Percentiles rank a stretch among this genome's conserved stretches.
These are phyloP conservation scores for Schizaphis graminum DNA, from an alignment of 2,888 invertebrate species.

Conservation along the genomic window DNA sequence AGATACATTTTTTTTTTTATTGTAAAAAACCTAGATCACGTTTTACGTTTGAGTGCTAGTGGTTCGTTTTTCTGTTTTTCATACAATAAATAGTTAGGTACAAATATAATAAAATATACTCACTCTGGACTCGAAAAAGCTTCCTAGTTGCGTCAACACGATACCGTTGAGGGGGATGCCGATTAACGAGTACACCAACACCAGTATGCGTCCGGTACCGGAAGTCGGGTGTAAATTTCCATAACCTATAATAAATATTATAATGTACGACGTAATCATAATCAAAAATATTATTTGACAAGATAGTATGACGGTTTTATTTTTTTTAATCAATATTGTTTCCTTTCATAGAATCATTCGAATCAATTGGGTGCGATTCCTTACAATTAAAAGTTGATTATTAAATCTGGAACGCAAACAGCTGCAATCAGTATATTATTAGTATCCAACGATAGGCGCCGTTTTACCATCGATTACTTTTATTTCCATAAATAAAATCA, in stretches of 20 bases:
- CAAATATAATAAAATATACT: conserved; percentile 69
- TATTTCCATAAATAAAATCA: no score
- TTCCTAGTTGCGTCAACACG: conserved; percentile 77
- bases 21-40: neutral
- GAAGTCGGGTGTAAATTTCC: conserved; percentile 91
- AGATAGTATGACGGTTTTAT: neutral
- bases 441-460: neutral
- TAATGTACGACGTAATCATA: neutral
- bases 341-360: neutral
- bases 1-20: neutral
- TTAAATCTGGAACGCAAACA: neutral
- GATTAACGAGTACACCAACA: conserved; percentile 89
- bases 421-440: neutral
- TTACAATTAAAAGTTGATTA: neutral
- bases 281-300: neutral
- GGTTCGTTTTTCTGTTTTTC: neutral
- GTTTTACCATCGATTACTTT: no score
- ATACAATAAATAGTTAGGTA: neutral
- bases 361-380: neutral
- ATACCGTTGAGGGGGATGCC: conserved; percentile 88
- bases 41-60: neutral
- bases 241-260: conserved; percentile 77
- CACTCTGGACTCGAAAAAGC: conserved; percentile 86
- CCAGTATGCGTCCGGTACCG: conserved; percentile 82
- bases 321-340: neutral